Evolutionary conservation across 2,113 vertebrate genomes (phyloP).

Genomic region (Merops nubicus): DNA sequence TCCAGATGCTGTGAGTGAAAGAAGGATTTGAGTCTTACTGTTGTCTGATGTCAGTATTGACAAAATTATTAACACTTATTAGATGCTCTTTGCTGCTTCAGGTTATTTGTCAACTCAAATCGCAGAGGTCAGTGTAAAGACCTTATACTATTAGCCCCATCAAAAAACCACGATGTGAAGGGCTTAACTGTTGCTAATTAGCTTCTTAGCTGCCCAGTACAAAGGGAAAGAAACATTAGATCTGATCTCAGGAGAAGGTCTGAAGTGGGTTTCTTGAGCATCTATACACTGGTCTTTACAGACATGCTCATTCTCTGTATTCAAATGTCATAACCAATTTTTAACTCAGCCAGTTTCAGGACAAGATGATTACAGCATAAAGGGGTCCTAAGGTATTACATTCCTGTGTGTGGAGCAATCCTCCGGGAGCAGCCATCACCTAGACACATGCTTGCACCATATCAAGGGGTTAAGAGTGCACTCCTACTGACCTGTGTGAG

Average conservation of each 20-base stretch:
- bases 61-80: not conserved
- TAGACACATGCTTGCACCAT: not conserved
- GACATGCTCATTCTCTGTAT: not conserved
- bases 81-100: not conserved
- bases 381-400: not conserved
- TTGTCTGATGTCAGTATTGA: not conserved
- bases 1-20: not conserved
- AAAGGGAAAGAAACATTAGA: not conserved
- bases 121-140: not conserved
- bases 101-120: not conserved
- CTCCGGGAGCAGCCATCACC: not conserved
- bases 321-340: not conserved
- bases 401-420: not conserved
- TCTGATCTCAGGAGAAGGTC: not conserved
- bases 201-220: not conserved
- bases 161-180: not conserved
- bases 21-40: not conserved
- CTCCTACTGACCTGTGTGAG: not conserved
- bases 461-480: not conserved
- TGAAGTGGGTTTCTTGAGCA: not conserved
- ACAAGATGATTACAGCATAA: not conserved
- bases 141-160: not conserved
- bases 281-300: not conserved
- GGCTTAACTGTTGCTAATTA: not conserved
- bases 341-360: not conserved